phyloP scores from a whole-genome alignment of 2,113 vertebrate species.

The Dromiciops gliroides region DNA sequence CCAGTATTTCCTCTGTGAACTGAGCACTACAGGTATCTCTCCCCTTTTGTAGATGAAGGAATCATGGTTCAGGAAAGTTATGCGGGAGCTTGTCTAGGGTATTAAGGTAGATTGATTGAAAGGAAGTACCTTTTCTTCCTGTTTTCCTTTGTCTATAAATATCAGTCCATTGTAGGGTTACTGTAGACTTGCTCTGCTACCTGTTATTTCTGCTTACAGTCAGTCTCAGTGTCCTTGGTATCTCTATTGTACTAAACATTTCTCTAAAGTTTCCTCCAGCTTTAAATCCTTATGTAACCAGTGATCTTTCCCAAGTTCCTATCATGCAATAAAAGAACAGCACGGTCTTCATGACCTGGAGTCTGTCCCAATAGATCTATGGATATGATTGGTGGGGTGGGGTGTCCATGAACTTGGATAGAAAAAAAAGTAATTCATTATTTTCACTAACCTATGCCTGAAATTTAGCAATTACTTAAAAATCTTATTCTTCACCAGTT shows the following conservation, averaged over 20 bases:
- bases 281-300: not conserved
- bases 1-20: not conserved
- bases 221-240: not conserved
- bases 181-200: not conserved
- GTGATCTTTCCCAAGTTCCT: not conserved
- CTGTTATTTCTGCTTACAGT: constrained; percentile 14
- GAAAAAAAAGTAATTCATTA: not conserved
- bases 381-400: not conserved
- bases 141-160: not conserved
- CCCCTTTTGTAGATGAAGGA: not conserved
- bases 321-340: not conserved
- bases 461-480: not conserved
- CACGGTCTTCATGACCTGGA: not conserved
- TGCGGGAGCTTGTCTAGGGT: too few species aligned
- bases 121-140: not conserved
- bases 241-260: not conserved
- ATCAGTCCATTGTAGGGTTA: not conserved
- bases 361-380: not conserved
- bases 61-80: not conserved
- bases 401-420: not conserved
- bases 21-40: not conserved
- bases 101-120: not conserved
- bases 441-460: not conserved
- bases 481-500: not conserved
- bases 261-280: not conserved